Conservation (phyloP, 2,888 invertebrate species). For the Xestia ashworthii region DNA sequence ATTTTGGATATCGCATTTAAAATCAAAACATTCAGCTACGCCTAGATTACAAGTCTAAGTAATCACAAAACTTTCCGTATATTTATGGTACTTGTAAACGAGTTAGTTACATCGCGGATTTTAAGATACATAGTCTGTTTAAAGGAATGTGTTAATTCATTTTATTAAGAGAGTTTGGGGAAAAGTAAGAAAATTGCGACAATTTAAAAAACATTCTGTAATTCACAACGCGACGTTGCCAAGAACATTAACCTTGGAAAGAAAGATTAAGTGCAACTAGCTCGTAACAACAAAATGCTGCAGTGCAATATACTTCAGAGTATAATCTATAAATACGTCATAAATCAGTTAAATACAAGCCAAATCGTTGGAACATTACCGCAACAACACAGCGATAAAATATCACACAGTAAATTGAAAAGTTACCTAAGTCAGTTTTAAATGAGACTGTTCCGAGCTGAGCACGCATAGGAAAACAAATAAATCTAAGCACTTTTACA, state of each 20-base stretch:
- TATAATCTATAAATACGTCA: constrained; percentile 38
- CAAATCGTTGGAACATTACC: constrained; percentile 58
- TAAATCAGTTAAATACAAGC: constrained; percentile 60
- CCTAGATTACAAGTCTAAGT: constrained; percentile 57
- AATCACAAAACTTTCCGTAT: constrained; percentile 59
- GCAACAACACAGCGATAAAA: constrained; percentile 69
- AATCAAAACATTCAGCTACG: constrained; percentile 48
- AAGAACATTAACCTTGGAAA: constrained; percentile 48
- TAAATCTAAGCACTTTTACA: constrained; percentile 75
- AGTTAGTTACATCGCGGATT: constrained; percentile 48
- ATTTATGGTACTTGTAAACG: constrained; percentile 61
- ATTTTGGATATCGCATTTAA: constrained; percentile 48
- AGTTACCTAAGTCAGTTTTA: constrained; percentile 69
- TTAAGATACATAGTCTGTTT: constrained; percentile 36
- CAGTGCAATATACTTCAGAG: constrained; percentile 29
- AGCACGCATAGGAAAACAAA: constrained; percentile 73
- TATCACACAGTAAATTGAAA: constrained; percentile 71
- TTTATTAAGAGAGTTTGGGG: constrained; percentile 37
- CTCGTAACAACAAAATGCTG: constrained; percentile 39
- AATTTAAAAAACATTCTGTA: constrained; percentile 23
- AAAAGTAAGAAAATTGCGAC: constrained; percentile 22
- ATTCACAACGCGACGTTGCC: constrained; percentile 26
- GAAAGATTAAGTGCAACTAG: constrained; percentile 50
- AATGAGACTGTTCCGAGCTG: constrained; percentile 68
- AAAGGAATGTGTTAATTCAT: constrained; percentile 46